A percentile compares a stretch with the other conserved stretches of the same genome.
Evolutionary conservation across 2,888 invertebrate species (phyloP).

Genomic region (Abscondita cerata): DNA sequence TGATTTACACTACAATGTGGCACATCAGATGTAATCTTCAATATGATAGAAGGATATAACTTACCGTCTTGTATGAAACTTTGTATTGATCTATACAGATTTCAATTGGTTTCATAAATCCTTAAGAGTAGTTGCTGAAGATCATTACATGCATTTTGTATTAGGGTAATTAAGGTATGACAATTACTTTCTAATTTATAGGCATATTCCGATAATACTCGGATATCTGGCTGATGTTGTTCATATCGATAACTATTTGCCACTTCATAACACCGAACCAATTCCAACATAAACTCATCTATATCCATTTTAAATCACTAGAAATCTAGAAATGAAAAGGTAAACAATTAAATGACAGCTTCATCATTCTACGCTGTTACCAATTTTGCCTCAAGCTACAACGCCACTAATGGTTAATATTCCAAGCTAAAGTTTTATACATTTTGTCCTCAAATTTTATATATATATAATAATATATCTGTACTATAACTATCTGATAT

Average conservation of each 20-base stretch:
- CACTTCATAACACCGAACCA: background rate
- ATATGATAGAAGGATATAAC: too few relatives aligned
- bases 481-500: too few relatives aligned
- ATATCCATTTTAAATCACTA: background rate
- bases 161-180: too few relatives aligned
- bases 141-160: background rate
- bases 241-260: too few relatives aligned
- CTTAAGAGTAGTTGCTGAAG: conserved; percentile 2
- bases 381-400: background rate
- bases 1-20: background rate
- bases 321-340: too few relatives aligned
- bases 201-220: background rate
- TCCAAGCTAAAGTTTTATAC: too few relatives aligned
- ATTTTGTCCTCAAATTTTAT: too few relatives aligned
- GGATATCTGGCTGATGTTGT: too few relatives aligned
- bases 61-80: background rate
- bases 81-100: background rate
- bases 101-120: background rate
- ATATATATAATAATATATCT: too few relatives aligned
- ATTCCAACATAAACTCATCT: conserved; percentile 1
- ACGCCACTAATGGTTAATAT: too few relatives aligned
- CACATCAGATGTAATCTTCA: too few relatives aligned
- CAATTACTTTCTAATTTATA: background rate
- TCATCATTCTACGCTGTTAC: background rate
- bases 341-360: too few relatives aligned